Percentiles rank a stretch among this genome's conserved stretches.
Evolutionary conservation across 2,113 vertebrate genomes (phyloP).

Genomic region (Rhizomys pruinosus): DNA sequence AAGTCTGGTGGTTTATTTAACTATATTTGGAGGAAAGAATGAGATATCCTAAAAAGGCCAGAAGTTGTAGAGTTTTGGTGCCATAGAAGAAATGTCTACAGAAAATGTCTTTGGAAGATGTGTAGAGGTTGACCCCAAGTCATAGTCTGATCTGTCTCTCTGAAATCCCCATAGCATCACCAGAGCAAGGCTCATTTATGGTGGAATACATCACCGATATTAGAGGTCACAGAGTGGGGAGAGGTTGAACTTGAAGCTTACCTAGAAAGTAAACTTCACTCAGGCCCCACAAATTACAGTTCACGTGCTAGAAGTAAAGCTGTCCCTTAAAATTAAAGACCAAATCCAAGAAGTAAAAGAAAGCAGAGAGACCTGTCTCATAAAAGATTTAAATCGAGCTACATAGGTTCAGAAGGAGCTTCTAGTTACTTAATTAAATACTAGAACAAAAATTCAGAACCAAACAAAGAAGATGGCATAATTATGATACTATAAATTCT

Average conservation of each 20-base stretch:
- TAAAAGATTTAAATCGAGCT: background rate
- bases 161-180: background rate
- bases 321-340: background rate
- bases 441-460: background rate
- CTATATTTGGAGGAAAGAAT: background rate
- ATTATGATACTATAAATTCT: background rate
- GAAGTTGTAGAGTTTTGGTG: background rate
- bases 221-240: background rate
- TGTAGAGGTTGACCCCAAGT: background rate
- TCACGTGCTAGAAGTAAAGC: background rate
- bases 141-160: no score
- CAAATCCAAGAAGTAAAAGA: background rate
- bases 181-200: background rate
- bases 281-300: background rate
- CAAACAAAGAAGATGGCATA: background rate
- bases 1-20: background rate
- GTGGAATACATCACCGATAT: background rate
- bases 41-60: background rate
- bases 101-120: rapidly evolving
- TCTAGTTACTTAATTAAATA: background rate
- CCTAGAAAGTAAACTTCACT: background rate
- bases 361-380: background rate
- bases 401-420: rapidly evolving
- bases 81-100: background rate
- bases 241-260: background rate